Evolutionary conservation across 92 coral and sea anemone species (phyloP).

Genomic region (Siderastrea siderea): DNA sequence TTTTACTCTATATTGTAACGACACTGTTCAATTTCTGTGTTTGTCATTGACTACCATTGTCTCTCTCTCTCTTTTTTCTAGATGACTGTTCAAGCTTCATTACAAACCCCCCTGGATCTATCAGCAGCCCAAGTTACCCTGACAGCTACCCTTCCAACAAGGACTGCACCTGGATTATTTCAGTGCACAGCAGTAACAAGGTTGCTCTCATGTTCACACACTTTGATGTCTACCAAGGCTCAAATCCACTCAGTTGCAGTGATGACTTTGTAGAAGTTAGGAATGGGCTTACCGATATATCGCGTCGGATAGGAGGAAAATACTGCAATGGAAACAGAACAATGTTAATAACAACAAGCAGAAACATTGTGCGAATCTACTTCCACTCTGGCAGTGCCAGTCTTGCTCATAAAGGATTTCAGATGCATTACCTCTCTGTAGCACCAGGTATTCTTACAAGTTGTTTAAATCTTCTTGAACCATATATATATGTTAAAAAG

Average conservation of each 20-base stretch:
- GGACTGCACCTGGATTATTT: slow-evolving; percentile 75
- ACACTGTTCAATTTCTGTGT: too few species aligned
- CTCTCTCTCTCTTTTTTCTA: neutral
- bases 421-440: slow-evolving; percentile 35
- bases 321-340: slow-evolving; percentile 56
- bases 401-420: slow-evolving; percentile 60
- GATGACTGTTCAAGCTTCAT: slow-evolving; percentile 31
- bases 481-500: too few species aligned
- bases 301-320: slow-evolving; percentile 44
- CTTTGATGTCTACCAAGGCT: slow-evolving; percentile 68
- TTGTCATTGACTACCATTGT: neutral
- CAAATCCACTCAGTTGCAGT: slow-evolving; percentile 13
- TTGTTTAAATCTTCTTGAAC: too few species aligned
- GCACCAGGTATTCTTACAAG: slow-evolving; percentile 49
- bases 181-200: slow-evolving; percentile 19
- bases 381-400: slow-evolving; percentile 63
- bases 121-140: slow-evolving; percentile 65
- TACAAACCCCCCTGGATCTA: slow-evolving; percentile 13
- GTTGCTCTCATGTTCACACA: slow-evolving; percentile 52
- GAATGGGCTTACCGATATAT: slow-evolving; percentile 58
- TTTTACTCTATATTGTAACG: too few species aligned
- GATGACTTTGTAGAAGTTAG: slow-evolving; percentile 58
- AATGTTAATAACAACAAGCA: slow-evolving; percentile 36
- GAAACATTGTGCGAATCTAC: slow-evolving; percentile 34
- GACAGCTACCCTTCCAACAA: slow-evolving; percentile 58